Evolutionary conservation across 2,113 vertebrate genomes (phyloP).

Genomic region (Caracal caracal): DNA sequence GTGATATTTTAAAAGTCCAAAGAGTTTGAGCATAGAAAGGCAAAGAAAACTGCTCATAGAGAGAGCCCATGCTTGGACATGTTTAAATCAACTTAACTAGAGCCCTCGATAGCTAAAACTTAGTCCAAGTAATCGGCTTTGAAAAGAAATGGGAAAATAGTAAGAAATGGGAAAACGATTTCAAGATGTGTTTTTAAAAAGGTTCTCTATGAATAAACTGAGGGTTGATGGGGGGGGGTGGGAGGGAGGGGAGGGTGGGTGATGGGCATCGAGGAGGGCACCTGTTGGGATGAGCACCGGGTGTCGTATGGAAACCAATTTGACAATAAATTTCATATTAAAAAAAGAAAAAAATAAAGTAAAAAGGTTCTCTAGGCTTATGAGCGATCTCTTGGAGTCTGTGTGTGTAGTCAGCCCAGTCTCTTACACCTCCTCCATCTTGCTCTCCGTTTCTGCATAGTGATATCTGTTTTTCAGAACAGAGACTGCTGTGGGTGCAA

Average conservation of each 20-base stretch:
- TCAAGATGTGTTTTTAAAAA: constrained; percentile 37
- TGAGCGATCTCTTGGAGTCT: background rate
- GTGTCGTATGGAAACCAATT: too few species aligned
- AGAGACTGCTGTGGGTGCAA: background rate
- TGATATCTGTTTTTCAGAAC: constrained; percentile 20
- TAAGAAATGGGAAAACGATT: background rate
- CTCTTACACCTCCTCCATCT: background rate
- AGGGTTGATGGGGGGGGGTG: too few species aligned
- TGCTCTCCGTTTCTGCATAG: background rate
- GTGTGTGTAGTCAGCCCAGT: background rate
- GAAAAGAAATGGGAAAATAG: constrained; percentile 15
- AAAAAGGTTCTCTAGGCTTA: background rate
- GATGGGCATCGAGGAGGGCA: too few species aligned
- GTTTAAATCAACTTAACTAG: constrained; percentile 23
- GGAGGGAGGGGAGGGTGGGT: too few species aligned
- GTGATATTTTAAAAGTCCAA: constrained; percentile 32
- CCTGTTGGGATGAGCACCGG: too few species aligned
- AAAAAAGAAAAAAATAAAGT: background rate
- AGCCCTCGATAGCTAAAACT: background rate
- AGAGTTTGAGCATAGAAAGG: constrained; percentile 41
- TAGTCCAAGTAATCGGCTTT: background rate
- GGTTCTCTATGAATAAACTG: background rate
- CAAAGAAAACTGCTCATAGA: constrained; percentile 35
- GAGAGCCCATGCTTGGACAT: background rate
- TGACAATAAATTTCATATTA: too few species aligned